Percentiles rank a stretch among this genome's conserved stretches.
Conservation (phyloP, 2,113 vertebrate species). For the Rhombomys opimus region DNA sequence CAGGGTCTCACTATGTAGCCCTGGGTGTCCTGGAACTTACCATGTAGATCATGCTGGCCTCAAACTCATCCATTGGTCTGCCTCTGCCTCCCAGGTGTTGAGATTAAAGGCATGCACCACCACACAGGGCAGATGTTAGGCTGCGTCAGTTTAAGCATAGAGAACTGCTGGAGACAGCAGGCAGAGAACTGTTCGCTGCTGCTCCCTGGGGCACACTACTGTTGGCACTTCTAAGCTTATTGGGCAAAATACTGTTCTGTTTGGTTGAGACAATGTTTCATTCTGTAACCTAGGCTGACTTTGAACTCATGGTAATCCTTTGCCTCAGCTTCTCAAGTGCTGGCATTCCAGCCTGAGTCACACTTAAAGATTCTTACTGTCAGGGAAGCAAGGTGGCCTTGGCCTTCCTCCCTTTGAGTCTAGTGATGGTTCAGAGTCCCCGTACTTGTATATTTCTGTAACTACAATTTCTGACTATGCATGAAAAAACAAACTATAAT, state of each 20-base stretch:
- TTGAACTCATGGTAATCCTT: background rate
- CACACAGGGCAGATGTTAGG: background rate
- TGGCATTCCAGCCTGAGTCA: background rate
- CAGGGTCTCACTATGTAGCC: background rate
- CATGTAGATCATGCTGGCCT: background rate
- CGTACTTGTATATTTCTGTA: background rate
- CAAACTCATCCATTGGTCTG: background rate
- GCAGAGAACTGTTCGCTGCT: background rate
- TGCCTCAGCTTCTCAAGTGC: background rate
- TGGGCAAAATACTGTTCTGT: background rate
- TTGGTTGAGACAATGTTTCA: background rate
- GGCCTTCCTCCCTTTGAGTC: background rate
- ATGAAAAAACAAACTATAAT: slow-evolving; percentile 37
- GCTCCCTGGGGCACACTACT: background rate
- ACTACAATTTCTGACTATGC: background rate
- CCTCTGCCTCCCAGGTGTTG: background rate
- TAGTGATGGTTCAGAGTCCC: background rate
- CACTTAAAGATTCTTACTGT: background rate
- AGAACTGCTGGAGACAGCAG: background rate
- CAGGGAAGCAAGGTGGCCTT: background rate
- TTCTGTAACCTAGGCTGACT: background rate
- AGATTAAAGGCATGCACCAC: background rate
- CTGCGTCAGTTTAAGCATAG: background rate
- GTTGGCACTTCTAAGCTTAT: background rate
- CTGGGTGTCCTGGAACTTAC: background rate